Conservation (phyloP, 2,113 vertebrate species). For the Prolemur simus region DNA sequence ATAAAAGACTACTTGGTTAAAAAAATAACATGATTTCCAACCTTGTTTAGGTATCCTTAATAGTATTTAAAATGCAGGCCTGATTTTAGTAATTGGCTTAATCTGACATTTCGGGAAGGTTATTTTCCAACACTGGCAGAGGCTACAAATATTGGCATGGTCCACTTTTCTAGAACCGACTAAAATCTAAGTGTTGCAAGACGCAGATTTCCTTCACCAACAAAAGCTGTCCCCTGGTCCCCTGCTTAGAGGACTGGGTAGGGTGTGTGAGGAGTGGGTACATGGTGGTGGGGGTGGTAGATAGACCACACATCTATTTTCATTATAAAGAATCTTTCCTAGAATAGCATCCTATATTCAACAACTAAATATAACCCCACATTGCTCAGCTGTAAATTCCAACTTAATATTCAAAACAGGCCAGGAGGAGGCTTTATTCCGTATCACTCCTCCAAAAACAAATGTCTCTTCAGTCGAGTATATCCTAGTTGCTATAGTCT, state of each 20-base stretch:
- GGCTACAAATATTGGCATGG: background rate
- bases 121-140: slow-evolving; percentile 56
- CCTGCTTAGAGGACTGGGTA: background rate
- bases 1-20: slow-evolving; percentile 87
- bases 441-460: slow-evolving; percentile 36
- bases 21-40: slow-evolving; percentile 66
- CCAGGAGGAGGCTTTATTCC: slow-evolving; percentile 4
- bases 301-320: slow-evolving; percentile 34
- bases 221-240: background rate
- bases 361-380: slow-evolving; percentile 54
- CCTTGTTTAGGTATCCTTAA: slow-evolving; percentile 80
- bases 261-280: background rate
- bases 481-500: slow-evolving; percentile 59
- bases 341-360: slow-evolving; percentile 25
- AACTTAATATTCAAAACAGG: slow-evolving; percentile 69
- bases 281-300: accelerated
- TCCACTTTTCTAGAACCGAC: slow-evolving; percentile 39
- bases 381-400: slow-evolving; percentile 21
- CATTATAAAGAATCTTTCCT: slow-evolving; percentile 12
- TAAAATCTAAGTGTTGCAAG: slow-evolving; percentile 35
- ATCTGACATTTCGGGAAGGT: slow-evolving; percentile 64
- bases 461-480: slow-evolving; percentile 48
- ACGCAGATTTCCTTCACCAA: background rate
- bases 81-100: slow-evolving; percentile 76
- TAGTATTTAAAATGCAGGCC: slow-evolving; percentile 76